These are phyloP conservation scores for Sardinella longiceps DNA, from an alignment of 2,797 vertebrate species.

Conservation along the genomic window DNA sequence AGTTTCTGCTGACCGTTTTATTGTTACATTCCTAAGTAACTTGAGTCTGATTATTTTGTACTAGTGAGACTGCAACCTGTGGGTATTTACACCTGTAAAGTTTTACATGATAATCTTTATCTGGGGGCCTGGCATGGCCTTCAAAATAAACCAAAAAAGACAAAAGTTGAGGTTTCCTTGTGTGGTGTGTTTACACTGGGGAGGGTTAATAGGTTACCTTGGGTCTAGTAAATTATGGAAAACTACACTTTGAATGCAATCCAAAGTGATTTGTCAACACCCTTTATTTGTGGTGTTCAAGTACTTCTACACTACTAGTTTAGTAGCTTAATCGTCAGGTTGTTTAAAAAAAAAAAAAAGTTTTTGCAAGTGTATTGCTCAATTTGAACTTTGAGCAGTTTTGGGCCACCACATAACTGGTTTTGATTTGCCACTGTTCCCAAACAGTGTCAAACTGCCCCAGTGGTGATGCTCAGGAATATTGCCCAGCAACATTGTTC, in stretches of 20 bases:
- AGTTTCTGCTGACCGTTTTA: slow-evolving; percentile 89
- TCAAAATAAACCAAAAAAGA: slow-evolving; percentile 66
- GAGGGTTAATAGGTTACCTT: background rate
- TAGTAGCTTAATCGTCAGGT: no score
- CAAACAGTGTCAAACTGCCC: no score
- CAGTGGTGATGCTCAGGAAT: no score
- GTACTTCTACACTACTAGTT: no score
- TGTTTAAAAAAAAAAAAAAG: no score
- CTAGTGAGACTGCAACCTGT: slow-evolving; percentile 88
- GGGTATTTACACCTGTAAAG: slow-evolving; percentile 85
- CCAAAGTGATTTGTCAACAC: background rate
- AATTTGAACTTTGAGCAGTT: no score
- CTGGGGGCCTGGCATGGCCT: slow-evolving; percentile 93
- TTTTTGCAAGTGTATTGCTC: no score
- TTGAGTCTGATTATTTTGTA: slow-evolving; percentile 86
- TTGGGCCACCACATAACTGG: no score
- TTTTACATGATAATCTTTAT: slow-evolving; percentile 88
- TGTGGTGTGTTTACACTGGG: background rate
- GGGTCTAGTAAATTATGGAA: background rate
- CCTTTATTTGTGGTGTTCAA: no score
- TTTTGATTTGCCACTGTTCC: no score
- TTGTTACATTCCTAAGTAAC: slow-evolving; percentile 77
- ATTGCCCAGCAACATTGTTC: no score
- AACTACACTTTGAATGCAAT: background rate
- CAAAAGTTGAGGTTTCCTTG: background rate